These are phyloP conservation scores for Rhynchonycteris naso DNA, from an alignment of 2,797 vertebrate genomes.

Conservation along the genomic window DNA sequence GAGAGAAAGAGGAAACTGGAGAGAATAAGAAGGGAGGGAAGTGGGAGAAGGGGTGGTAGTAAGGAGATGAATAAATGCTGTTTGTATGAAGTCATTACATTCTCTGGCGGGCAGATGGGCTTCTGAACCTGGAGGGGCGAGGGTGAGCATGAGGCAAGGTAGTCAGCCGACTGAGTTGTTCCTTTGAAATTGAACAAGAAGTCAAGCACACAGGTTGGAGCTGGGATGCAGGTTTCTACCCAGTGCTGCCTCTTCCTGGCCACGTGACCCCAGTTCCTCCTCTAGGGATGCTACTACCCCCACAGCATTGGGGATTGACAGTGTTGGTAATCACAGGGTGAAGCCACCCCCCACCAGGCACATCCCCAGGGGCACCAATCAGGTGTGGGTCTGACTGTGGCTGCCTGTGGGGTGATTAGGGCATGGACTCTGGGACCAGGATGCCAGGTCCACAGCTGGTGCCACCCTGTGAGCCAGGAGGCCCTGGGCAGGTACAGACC, in stretches of 20 bases:
- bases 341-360: neutral
- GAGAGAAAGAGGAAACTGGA: neutral
- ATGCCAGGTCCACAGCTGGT: neutral
- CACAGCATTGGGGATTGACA: neutral
- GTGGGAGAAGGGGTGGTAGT: neutral
- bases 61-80: neutral
- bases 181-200: neutral
- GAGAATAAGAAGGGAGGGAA: neutral
- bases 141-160: neutral
- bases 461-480: neutral
- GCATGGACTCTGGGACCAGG: rapidly evolving
- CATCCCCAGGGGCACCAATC: neutral
- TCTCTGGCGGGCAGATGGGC: rapidly evolving
- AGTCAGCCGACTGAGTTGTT: rapidly evolving
- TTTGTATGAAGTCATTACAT: rapidly evolving
- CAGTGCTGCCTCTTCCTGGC: neutral
- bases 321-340: rapidly evolving
- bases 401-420: neutral
- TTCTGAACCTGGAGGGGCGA: rapidly evolving
- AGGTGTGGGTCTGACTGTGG: neutral
- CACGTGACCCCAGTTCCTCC: neutral
- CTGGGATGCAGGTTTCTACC: neutral
- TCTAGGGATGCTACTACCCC: neutral
- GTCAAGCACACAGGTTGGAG: neutral
- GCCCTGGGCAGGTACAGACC: neutral